Percentiles rank a stretch among this genome's conserved stretches.
Conservation (phyloP, 2,888 invertebrate genomes). For the Xestoiulus laeticollis region DNA sequence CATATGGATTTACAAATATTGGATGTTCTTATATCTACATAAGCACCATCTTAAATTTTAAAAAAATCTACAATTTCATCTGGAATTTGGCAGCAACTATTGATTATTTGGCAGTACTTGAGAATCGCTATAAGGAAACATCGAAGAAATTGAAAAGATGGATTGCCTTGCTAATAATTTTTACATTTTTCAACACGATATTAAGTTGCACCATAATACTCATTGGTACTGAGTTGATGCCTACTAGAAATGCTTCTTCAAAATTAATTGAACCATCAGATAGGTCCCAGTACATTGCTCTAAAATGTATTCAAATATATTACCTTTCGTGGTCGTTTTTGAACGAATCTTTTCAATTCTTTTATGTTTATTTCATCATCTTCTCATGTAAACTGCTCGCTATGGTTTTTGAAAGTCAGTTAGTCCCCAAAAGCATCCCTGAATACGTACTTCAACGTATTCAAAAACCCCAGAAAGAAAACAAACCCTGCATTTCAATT, state of each 20-base stretch:
- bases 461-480: not conserved
- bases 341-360: not conserved
- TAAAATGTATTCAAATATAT: not conserved
- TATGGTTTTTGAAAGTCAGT: not conserved
- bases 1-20: not conserved
- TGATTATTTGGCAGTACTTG: not conserved
- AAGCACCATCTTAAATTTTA: not conserved
- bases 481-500: not conserved
- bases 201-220: not conserved
- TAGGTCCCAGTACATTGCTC: too few species aligned
- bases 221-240: not conserved
- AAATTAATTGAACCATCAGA: not conserved
- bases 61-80: not conserved
- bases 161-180: not conserved
- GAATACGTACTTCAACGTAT: not conserved
- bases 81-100: not conserved
- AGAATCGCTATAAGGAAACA: not conserved
- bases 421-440: too few species aligned
- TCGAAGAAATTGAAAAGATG: not conserved
- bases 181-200: not conserved
- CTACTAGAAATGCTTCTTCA: not conserved
- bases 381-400: not conserved
- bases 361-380: not conserved
- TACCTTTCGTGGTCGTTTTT: not conserved
- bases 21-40: not conserved